A percentile compares a stretch with the other conserved stretches of the same genome.
phyloP scores from a whole-genome alignment of 2,113 vertebrate genomes.

The Dromaius novaehollandiae region DNA sequence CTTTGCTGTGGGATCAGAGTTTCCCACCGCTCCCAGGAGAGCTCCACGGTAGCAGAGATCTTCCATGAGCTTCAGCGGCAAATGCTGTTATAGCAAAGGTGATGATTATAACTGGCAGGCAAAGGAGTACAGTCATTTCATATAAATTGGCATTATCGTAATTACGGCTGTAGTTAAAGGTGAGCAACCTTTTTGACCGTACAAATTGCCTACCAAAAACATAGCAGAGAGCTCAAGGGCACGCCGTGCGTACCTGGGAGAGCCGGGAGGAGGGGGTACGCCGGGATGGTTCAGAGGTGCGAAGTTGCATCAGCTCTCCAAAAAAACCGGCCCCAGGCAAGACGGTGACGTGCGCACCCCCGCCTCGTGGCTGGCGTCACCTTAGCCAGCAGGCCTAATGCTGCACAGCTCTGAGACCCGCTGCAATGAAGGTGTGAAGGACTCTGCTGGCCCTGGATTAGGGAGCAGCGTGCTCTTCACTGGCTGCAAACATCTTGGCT shows the following conservation, averaged over 20 bases:
- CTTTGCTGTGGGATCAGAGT: neutral
- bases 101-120: neutral
- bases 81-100: neutral
- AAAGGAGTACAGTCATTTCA: neutral
- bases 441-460: neutral
- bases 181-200: neutral
- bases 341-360: neutral
- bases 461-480: neutral
- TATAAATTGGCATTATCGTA: neutral
- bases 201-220: neutral
- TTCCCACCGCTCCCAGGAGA: neutral
- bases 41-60: neutral
- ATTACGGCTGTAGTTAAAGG: neutral
- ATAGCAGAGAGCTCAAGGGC: neutral
- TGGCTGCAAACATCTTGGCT: neutral
- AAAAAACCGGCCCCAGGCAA: neutral
- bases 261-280: neutral
- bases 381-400: neutral
- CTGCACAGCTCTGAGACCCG: neutral
- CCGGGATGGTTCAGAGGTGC: neutral
- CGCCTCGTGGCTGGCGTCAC: neutral
- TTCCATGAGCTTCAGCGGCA: neutral
- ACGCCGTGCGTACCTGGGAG: fast-evolving
- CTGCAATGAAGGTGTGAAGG: neutral
- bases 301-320: neutral